Base-by-base conservation (phyloP, 2,113 vertebrate species). In the Symphodus melops region DNA sequence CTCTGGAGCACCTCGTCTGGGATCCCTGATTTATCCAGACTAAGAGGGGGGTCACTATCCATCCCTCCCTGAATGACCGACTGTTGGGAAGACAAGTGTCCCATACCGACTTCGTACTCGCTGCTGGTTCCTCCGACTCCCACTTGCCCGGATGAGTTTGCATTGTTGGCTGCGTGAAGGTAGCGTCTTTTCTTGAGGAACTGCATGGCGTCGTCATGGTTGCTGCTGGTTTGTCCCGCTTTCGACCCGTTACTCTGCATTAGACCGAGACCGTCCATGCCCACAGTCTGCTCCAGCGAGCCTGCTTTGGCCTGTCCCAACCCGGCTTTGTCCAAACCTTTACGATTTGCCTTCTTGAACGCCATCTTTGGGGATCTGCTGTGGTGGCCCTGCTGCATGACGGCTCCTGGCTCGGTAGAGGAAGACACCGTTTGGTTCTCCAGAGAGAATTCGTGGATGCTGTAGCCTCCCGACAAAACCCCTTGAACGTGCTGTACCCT, bases 111-210 rank as follows among this genome's bases (percentile, higher is more conserved):
- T 1, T 97, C 97, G 68, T 97, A 99, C 87, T 97, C 96, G 76
- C 88, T 93, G 92, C 94, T 92, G 86, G 92, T 89, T 75, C 71
- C 88, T 13, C 74, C 87, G 0, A 70, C 58, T 41, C 56, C 72
- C 19, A 51, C 68, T 0, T 88, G 66, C 19, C 75, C 88, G 0
- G 86, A 37, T 0, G 79, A 14, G 0, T 70, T 83, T 48, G 79
- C 63, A 36, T 72, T 89, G 70, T 95, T 96, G 48, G 95, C 93
- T 60, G 96, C 94, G 36, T 97, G 95, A 64, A 99, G 88, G 90
- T 99, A 99, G 85, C 98, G 96, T 79, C 97, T 95, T 83, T 99
- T 99, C 95, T 99, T 99, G 66, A 98, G 93, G 83, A 99, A 99
- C 91, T 99, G 98, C 96, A 99, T 97, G 94, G 98, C 98, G 71